Evolutionary conservation across 2,888 invertebrate genomes (phyloP), one percentile per base, ranked within the genome.

Genomic region (Dromius quadrimaculatus): DNA sequence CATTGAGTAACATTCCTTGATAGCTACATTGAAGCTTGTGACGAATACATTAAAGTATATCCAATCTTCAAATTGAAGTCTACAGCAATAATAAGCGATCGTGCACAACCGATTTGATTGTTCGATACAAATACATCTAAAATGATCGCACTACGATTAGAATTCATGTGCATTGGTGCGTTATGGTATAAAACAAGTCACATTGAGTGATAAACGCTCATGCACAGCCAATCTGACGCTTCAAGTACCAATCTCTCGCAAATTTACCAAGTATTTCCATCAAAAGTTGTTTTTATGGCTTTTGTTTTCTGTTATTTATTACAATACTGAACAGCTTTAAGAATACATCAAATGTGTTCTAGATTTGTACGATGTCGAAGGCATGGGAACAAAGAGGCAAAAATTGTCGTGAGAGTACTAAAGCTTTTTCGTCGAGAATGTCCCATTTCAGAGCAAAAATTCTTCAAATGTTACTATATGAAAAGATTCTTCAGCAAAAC

Each of bases 291-390:
- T 45, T 45, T 43, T 47, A 45, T 47, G 41, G 63, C 41, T 9
- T 28, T 45, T 45, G 19, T n/a, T n/a, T 23, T 28, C 28, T n/a
- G 47, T 32, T 47, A 64, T 64, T 43, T 64, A 45, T 64, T 43
- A 63, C 43, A 43, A 63, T 19, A 47, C 28, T 34, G 34, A 64
- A 64, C 34, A 64, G 11, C 8, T 9, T 28, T 5, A 36, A 45
- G 28, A 47, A 64, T 64, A 64, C 34, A 64, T 64, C 64, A 64
- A 64, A 45, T 47, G 47, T 22, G 17, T 32, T n/a, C 22, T 43
- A 43, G 23, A 62, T 20, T 64, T 47, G 13, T 19, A 32, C 45
- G 28, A 63, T 63, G 63, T 47, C 28, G 11, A 45, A n/a, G n/a
- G n/a, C n/a, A n/a, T n/a, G n/a, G n/a, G 57, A 32, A 57, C 47